These are phyloP conservation scores for Drosophila bipectinata DNA, from an alignment of 1,140 invertebrate genomes.

Conservation along the genomic window DNA sequence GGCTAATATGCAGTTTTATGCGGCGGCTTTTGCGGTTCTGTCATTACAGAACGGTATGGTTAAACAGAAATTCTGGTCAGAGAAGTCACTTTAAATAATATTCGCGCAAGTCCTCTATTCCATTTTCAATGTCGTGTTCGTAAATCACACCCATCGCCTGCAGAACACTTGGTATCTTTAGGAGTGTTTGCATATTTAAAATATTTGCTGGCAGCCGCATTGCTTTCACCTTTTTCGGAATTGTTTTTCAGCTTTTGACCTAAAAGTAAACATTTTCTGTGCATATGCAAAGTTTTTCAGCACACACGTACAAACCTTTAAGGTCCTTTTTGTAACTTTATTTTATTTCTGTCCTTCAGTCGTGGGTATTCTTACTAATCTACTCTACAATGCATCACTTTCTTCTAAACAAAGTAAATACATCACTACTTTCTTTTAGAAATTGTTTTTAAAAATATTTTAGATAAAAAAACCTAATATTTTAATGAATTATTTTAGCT, in stretches of 20 bases:
- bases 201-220: conserved; percentile 35
- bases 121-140: not conserved
- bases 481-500: not conserved
- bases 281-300: conserved; percentile 24
- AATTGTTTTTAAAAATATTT: not conserved
- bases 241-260: conserved; percentile 28
- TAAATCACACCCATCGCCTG: conserved; percentile 23
- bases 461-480: not conserved
- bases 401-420: not conserved
- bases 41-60: not conserved
- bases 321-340: not conserved
- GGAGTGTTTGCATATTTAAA: conserved; percentile 39
- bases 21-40: conserved; percentile 15
- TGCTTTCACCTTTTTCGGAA: conserved; percentile 27
- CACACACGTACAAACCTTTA: conserved; percentile 1
- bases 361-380: not conserved
- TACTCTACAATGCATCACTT: not conserved
- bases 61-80: not conserved
- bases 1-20: conserved; percentile 34
- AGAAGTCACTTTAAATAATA: not conserved
- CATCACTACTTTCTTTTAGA: not conserved
- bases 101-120: conserved; percentile 1
- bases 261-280: conserved; percentile 23
- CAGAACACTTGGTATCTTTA: conserved; percentile 13
- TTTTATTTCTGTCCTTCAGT: not conserved